Conservation (phyloP, 2,888 invertebrate genomes). For the Hedya salicella region DNA sequence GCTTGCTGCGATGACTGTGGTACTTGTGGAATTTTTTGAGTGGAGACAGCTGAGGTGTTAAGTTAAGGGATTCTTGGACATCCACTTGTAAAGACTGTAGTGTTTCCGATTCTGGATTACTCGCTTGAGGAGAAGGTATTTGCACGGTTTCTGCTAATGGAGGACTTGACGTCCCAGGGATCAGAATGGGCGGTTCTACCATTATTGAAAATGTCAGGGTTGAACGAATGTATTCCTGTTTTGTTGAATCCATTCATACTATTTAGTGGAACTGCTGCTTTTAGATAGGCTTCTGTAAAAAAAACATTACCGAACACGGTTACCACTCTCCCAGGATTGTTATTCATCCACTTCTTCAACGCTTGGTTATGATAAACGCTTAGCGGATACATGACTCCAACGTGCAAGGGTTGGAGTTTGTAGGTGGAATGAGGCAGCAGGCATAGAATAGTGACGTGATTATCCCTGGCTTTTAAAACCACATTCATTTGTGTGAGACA, state of each 20-base stretch:
- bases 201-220: constrained; percentile 43
- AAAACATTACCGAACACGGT: neutral
- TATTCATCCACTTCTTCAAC: neutral
- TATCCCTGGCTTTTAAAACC: neutral
- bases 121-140: too few species aligned
- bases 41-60: too few species aligned
- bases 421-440: neutral
- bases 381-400: neutral
- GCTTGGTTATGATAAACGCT: neutral
- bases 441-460: neutral
- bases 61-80: too few species aligned
- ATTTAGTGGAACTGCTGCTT: constrained; percentile 51
- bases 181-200: too few species aligned
- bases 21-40: too few species aligned
- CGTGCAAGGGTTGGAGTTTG: neutral
- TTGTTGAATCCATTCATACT: constrained; percentile 48
- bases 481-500: neutral
- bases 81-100: too few species aligned
- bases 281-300: constrained; percentile 36
- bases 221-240: constrained; percentile 43
- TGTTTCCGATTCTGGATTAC: too few species aligned
- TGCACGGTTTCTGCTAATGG: too few species aligned
- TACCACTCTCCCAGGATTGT: neutral
- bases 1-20: too few species aligned
- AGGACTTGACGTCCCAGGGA: too few species aligned